Conservation (phyloP, 2,113 vertebrate species). For the Psilopsiagon aurifrons region DNA sequence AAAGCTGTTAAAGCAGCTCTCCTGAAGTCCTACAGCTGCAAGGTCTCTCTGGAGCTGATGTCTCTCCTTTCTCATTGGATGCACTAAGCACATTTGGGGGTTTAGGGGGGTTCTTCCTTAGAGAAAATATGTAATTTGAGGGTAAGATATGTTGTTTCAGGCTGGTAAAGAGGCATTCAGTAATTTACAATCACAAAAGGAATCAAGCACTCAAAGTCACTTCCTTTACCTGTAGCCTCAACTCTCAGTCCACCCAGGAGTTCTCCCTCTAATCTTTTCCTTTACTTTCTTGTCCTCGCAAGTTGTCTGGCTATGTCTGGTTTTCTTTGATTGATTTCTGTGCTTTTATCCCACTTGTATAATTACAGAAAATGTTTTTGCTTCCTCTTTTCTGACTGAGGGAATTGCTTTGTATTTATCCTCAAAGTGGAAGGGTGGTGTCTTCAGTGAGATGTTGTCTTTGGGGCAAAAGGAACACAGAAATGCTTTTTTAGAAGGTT, state of each 20-base stretch:
- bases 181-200: background rate
- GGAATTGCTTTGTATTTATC: background rate
- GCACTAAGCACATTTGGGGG: background rate
- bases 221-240: background rate
- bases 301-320: background rate
- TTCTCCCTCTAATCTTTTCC: background rate
- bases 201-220: background rate
- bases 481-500: background rate
- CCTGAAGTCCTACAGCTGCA: background rate
- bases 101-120: background rate
- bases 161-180: background rate
- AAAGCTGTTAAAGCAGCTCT: background rate
- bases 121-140: background rate
- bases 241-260: background rate
- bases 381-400: background rate
- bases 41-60: background rate
- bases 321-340: background rate
- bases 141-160: background rate
- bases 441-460: background rate
- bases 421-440: background rate
- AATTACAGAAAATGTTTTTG: background rate
- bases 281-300: background rate
- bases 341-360: background rate
- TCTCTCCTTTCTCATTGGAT: background rate
- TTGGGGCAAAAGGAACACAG: background rate